phyloP scores from a whole-genome alignment of 53 echinoderm and acorn worm genomes.

The Paracentrotus lividus region DNA sequence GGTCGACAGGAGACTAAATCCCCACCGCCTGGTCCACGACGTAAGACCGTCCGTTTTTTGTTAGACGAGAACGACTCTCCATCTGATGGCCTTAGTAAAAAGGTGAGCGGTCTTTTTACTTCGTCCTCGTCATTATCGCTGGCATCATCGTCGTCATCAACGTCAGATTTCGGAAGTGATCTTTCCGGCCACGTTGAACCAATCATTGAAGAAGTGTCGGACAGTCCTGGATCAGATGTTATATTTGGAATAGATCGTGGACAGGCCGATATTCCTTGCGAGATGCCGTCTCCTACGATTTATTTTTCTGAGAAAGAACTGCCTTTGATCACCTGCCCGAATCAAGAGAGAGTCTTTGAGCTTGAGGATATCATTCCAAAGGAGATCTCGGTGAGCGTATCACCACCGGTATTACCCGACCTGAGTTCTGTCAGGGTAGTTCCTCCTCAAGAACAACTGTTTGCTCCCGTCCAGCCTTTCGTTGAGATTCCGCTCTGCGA shows the following conservation, averaged over 20 bases:
- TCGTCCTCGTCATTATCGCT: constrained; percentile 15
- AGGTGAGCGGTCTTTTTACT: constrained; percentile 35
- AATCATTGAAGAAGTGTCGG: constrained; percentile 29
- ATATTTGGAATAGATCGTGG: not conserved
- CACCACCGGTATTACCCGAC: not conserved
- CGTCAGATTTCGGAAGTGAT: not conserved
- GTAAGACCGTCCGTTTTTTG: constrained; percentile 55
- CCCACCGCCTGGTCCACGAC: not conserved
- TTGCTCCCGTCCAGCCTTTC: constrained; percentile 4
- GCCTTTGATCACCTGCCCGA: constrained; percentile 48
- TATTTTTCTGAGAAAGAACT: constrained; percentile 46
- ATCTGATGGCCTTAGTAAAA: constrained; percentile 37
- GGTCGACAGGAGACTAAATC: not conserved
- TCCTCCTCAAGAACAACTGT: constrained; percentile 2
- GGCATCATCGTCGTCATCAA: constrained; percentile 14
- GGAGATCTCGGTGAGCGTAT: not conserved
- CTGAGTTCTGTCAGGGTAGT: not conserved
- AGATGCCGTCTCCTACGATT: constrained; percentile 41
- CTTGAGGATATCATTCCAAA: constrained; percentile 63
- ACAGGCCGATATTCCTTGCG: not conserved
- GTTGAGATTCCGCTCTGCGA: constrained; percentile 31
- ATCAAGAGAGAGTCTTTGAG: constrained; percentile 35
- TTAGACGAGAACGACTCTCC: constrained; percentile 39
- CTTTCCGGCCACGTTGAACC: not conserved
- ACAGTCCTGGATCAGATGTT: not conserved